Evolutionary conservation across 2,113 vertebrate species (phyloP), one percentile per base, ranked within the genome.

Genomic region (Ictidomys tridecemlineatus): DNA sequence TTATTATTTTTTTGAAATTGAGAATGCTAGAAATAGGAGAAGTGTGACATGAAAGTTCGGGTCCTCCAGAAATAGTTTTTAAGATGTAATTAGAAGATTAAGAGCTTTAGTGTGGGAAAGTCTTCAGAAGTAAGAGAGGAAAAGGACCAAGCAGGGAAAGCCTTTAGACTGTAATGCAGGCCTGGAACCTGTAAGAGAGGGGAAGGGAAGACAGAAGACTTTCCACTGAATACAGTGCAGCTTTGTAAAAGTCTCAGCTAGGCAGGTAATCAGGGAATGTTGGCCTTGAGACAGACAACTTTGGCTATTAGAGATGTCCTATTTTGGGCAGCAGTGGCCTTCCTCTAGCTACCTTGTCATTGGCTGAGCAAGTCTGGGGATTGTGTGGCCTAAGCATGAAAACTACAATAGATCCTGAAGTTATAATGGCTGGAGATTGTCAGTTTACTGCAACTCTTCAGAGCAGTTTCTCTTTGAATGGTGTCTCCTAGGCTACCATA

Each of bases 241-340:
- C 72, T 91, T 63, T 73, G 51, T 26, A 42, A 30, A 82, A 45
- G 10, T 79, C 45, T 82, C 26, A 42, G 67, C 61, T 17, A 6
- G 39, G 58, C 20, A 0, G 11, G 0, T 72, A 8, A 1, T 17
- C 22, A 17, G 24, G 24, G 39, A 0, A 3, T 2, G 0, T 20
- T 39, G 1, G 32, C 9, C 4, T 5, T 53, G 30, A 3, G 32
- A 74, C 24, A 85, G 32, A 22, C 51, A 4, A 17, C 34, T 28
- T 72, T 91, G 5, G 34, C n/a, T 28, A 2, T n/a, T 53, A 7
- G 30, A 39, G 18, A 67, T 32, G n/a, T 17, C 20, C 30, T 42
- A 2, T 39, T 9, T 72, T 73, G 53, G 34, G 16, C 20, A 76
- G 67, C 0, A 18, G 8, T 70, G 70, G 39, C 13, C 37, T 89